A percentile compares a stretch with the other conserved stretches of the same genome.
phyloP scores from a whole-genome alignment of 1,140 invertebrate species.

The Drosophila pseudoobscura region DNA sequence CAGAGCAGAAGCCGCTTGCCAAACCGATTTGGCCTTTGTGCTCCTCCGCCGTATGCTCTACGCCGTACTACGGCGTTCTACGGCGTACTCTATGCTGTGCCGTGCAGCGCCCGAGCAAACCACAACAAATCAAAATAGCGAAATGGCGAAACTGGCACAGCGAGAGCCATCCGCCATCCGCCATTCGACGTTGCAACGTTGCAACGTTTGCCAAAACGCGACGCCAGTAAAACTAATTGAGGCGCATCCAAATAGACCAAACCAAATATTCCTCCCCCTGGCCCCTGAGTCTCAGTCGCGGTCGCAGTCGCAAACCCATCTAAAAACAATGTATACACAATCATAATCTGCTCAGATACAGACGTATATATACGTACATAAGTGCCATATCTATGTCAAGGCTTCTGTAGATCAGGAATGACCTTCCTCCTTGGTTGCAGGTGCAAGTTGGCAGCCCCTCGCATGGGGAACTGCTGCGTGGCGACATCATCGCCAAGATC shows the following conservation, averaged over 20 bases:
- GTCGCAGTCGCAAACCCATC: background rate
- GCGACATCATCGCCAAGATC: conserved; percentile 95
- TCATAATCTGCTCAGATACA: conserved; percentile 44
- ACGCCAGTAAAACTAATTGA: conserved; percentile 78
- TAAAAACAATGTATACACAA: conserved; percentile 62
- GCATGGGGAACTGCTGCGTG: conserved; percentile 91
- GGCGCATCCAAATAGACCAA: conserved; percentile 52
- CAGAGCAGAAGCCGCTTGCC: conserved; percentile 27
- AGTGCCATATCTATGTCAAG: conserved; percentile 39
- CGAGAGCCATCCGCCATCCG: background rate
- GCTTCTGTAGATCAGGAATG: conserved; percentile 18
- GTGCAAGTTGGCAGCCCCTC: conserved; percentile 88
- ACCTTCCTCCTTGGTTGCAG: conserved; percentile 78
- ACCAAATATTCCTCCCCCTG: background rate
- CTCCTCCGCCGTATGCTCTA: conserved; percentile 43
- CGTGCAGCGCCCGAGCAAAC: conserved; percentile 47
- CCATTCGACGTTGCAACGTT: conserved; percentile 27
- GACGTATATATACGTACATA: background rate
- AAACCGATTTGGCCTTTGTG: conserved; percentile 68
- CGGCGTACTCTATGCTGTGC: too few species aligned
- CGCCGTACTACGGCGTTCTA: too few species aligned
- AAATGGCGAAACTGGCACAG: conserved; percentile 47
- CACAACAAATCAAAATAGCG: conserved; percentile 73
- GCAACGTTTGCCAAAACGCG: conserved; percentile 29
- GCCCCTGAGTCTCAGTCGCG: too few species aligned